Evolutionary conservation across 2,888 invertebrate species (phyloP), one percentile per base, ranked within the genome.

Genomic region (Bellardia bayeri): DNA sequence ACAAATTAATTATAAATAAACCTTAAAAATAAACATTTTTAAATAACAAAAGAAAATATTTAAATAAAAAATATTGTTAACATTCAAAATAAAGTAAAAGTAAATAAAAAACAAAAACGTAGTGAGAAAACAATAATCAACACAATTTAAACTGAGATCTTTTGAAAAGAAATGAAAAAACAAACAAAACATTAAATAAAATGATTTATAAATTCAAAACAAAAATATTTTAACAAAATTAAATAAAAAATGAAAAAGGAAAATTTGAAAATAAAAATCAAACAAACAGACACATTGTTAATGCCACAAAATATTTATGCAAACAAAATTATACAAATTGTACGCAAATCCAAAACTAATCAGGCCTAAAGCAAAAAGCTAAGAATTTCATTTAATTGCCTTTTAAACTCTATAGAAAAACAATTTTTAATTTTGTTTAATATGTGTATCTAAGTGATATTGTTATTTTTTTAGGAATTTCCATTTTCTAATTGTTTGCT

Each of bases 111-210:
- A 74, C 58, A 83, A 75, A 83, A 87, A 89, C 63, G 85, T 88
- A 89, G 86, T 83, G 88, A 88, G 85, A 80, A 88, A 86, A 86
- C 89, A 86, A 82, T 86, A 83, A 88, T 79, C 83, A 82, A 69
- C 13, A 61, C 64, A 84, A 80, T 75, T 81, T 58, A 86, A 86
- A 87, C 56, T 72, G 68, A 87, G 51, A 82, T 71, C 75, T 81
- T 87, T 87, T 71, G 78, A 86, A 87, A 88, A 74, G 69, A 88
- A 85, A 58, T 56, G 3, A 16, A 61, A 37, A 64, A 40, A 66
- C 37, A 80, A 83, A 54, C n/a, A 72, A 78, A 74, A 45, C 33
- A 49, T 63, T 51, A 56, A 71, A 40, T 16, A 13, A 63, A 33
- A 37, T 16, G 5, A n/a, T 23, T 71, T 56, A 63, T 51, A 78